Evolutionary conservation across 2,113 vertebrate genomes (phyloP).

Genomic region (Chunga burmeisteri): DNA sequence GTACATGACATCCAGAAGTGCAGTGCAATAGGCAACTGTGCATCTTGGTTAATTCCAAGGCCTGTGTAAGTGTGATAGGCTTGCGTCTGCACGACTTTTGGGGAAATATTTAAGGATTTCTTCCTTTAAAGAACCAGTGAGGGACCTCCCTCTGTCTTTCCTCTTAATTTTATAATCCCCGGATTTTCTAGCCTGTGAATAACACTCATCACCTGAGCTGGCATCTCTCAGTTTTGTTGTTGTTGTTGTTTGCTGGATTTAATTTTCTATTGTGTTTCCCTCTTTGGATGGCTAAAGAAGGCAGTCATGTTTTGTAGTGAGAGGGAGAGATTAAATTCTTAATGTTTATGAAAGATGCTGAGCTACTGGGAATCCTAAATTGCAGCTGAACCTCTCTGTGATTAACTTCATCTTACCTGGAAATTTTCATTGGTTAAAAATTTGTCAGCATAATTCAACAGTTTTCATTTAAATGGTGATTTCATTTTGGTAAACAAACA

Average conservation of each 20-base stretch:
- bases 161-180: not conserved
- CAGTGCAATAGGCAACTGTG: not conserved
- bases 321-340: not conserved
- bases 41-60: not conserved
- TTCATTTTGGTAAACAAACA: not conserved
- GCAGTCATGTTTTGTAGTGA: not conserved
- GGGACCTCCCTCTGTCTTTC: rapidly evolving
- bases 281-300: not conserved
- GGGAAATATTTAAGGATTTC: not conserved
- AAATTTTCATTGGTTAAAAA: not conserved
- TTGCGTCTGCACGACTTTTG: not conserved
- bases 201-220: not conserved
- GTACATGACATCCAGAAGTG: not conserved
- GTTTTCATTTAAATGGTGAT: not conserved
- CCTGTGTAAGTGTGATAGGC: not conserved
- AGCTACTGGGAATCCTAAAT: not conserved
- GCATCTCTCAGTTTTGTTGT: not conserved
- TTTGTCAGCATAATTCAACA: not conserved
- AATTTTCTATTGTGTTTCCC: not conserved
- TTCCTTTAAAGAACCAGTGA: not conserved
- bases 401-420: not conserved
- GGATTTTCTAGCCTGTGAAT: not conserved
- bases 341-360: not conserved
- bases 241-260: not conserved
- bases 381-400: not conserved